These are phyloP conservation scores for Catharus bicknelli DNA, from an alignment of 2,113 vertebrate species.

Conservation along the genomic window DNA sequence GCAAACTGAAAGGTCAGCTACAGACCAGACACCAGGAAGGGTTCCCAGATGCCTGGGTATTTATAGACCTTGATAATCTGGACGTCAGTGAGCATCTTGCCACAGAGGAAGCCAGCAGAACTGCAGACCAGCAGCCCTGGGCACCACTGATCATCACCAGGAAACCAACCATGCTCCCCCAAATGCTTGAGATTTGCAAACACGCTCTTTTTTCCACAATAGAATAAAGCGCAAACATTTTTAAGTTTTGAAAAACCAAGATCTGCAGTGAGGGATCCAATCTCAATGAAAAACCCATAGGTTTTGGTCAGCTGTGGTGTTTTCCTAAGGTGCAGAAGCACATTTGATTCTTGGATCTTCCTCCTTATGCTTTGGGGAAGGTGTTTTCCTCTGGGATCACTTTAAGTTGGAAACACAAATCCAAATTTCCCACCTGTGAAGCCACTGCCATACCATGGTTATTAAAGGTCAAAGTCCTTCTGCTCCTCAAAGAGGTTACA, in stretches of 20 bases:
- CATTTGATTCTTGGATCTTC: not conserved
- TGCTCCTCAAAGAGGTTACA: not conserved
- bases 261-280: fast-evolving
- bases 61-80: not conserved
- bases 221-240: not conserved
- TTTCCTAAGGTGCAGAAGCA: not conserved
- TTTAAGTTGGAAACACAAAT: not conserved
- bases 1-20: not conserved
- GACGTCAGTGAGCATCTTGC: not conserved
- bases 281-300: not conserved
- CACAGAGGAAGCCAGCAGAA: not conserved
- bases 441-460: not conserved
- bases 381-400: not conserved
- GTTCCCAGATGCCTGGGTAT: not conserved
- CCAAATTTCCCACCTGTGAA: not conserved
- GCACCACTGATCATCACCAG: not conserved
- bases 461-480: not conserved
- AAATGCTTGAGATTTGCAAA: not conserved
- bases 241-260: not conserved
- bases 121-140: fast-evolving
- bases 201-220: fast-evolving
- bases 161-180: not conserved
- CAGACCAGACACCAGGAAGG: not conserved
- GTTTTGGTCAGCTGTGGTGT: not conserved
- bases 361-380: not conserved